Conservation (phyloP, 1,140 invertebrate genomes). For the Apis florea region DNA sequence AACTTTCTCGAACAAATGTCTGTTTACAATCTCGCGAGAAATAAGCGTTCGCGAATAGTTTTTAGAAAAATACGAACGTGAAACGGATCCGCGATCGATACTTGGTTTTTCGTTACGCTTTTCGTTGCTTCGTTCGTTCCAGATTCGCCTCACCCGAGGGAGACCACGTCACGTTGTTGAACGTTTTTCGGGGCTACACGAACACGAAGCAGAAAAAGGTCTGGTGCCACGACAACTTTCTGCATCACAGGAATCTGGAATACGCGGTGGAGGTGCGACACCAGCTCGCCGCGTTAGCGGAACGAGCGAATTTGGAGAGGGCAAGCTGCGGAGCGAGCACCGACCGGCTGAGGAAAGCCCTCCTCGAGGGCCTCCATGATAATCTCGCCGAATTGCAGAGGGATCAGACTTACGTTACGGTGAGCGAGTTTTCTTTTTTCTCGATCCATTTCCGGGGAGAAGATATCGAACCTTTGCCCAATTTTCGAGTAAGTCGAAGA, state of each 20-base stretch:
- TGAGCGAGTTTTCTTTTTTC: conserved; percentile 76
- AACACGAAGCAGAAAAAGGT: conserved; percentile 88
- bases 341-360: conserved; percentile 88
- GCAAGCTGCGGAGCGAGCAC: conserved; percentile 88
- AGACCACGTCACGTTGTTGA: conserved; percentile 95
- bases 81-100: conserved; percentile 41
- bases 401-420: conserved; percentile 88
- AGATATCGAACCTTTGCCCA: neutral
- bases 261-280: conserved; percentile 91
- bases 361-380: conserved; percentile 91
- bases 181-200: conserved; percentile 91
- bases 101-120: conserved; percentile 36
- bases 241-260: conserved; percentile 92
- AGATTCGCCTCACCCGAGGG: conserved; percentile 94
- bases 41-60: too few relatives aligned
- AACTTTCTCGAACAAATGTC: too few relatives aligned
- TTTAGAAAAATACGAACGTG: neutral
- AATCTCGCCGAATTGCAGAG: conserved; percentile 93
- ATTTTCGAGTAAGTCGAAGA: neutral
- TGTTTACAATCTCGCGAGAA: too few relatives aligned
- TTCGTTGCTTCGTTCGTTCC: conserved; percentile 71
- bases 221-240: conserved; percentile 95
- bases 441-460: neutral
- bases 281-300: conserved; percentile 91
- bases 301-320: conserved; percentile 84